Conservation (phyloP, 1,140 invertebrate genomes). For the Venturia canescens region DNA sequence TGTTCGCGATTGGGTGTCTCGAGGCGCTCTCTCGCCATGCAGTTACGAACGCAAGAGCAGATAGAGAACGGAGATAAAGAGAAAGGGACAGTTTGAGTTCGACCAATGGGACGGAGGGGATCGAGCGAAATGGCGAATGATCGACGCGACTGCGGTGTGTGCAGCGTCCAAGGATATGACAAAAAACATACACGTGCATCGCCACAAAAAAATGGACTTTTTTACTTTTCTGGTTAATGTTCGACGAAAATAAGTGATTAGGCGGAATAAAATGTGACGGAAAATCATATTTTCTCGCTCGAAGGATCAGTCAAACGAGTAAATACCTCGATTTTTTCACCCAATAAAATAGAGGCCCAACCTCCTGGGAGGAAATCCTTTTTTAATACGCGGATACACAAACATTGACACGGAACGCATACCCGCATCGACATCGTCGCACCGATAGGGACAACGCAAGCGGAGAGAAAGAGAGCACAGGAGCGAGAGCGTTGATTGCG, state of each 20-base stretch:
- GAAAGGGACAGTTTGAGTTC: background rate
- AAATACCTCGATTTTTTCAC: too few species aligned
- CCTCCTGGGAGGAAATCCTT: too few species aligned
- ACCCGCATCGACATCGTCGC: slow-evolving; percentile 3
- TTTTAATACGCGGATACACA: background rate
- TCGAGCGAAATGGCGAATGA: background rate
- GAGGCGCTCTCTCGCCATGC: background rate
- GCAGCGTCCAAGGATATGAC: background rate
- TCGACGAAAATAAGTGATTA: too few species aligned
- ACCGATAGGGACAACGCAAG: background rate
- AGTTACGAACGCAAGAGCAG: background rate
- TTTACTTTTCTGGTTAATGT: background rate
- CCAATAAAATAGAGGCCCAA: too few species aligned
- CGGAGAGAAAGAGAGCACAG: background rate
- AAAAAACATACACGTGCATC: background rate
- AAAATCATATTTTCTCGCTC: too few species aligned
- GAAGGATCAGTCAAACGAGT: too few species aligned
- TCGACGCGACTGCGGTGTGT: background rate
- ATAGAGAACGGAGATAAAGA: background rate
- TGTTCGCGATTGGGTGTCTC: slow-evolving; percentile 1
- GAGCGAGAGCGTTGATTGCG: slow-evolving; percentile 11
- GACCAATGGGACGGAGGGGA: background rate
- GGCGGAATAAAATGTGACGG: too few species aligned
- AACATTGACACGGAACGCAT: background rate
- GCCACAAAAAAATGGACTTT: background rate